Evolutionary conservation across 2,888 invertebrate genomes (phyloP).

Genomic region (Pandemis heparana): DNA sequence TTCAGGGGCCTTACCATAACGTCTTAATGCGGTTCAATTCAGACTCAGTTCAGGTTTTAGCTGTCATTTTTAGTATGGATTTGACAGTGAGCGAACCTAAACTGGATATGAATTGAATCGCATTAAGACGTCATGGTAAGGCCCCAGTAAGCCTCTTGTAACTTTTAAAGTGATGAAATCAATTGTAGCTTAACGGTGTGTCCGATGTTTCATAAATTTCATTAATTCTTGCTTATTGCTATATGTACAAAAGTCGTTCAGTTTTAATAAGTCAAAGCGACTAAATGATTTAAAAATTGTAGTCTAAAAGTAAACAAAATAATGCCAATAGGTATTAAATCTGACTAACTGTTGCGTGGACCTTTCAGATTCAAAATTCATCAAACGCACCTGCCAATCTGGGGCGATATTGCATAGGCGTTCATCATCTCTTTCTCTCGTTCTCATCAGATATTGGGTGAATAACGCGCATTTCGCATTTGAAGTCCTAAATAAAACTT

Average conservation of each 20-base stretch:
- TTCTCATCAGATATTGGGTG: no score
- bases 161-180: background rate
- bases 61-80: no score
- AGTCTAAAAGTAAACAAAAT: constrained; percentile 1
- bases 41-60: no score
- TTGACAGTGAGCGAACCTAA: no score
- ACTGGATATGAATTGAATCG: no score
- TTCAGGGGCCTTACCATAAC: background rate
- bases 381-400: background rate
- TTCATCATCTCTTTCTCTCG: no score
- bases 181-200: background rate
- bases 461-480: background rate
- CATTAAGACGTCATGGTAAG: no score
- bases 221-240: background rate
- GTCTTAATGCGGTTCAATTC: no score
- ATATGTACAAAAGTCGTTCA: background rate
- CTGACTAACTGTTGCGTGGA: background rate
- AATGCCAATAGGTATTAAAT: background rate
- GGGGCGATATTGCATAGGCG: no score
- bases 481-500: background rate
- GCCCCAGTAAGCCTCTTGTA: background rate
- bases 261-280: background rate
- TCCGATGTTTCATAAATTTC: constrained; percentile 1
- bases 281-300: background rate
- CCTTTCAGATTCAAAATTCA: background rate